Evolutionary conservation across 1,140 invertebrate genomes (phyloP).

Genomic region (Nebria ingens): DNA sequence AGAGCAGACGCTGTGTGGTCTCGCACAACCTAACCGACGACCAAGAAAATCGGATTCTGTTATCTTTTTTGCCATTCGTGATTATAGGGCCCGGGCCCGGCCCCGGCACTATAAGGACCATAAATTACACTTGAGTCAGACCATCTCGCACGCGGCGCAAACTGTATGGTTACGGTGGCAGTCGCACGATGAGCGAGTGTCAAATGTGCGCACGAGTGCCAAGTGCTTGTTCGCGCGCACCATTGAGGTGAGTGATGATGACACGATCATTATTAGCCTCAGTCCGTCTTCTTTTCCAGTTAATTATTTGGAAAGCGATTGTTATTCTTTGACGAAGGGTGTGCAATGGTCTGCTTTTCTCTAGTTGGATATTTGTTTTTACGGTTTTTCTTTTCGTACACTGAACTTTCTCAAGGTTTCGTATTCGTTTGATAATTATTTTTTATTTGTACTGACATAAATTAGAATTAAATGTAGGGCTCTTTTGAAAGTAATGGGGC

Average conservation of each 20-base stretch:
- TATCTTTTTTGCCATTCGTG: slow-evolving; percentile 34
- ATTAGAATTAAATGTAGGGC: too few species aligned
- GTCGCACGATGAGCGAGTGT: background rate
- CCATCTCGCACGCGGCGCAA: slow-evolving; percentile 17
- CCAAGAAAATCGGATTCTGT: slow-evolving; percentile 32
- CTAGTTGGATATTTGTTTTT: too few species aligned
- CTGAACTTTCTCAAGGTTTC: too few species aligned
- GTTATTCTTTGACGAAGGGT: background rate
- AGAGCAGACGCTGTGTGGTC: slow-evolving; percentile 28
- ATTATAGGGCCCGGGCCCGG: slow-evolving; percentile 26
- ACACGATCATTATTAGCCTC: background rate
- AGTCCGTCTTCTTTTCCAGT: background rate
- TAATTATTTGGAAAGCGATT: background rate
- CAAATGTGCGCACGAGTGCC: too few species aligned
- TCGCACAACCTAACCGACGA: slow-evolving; percentile 21
- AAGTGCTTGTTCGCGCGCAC: too few species aligned
- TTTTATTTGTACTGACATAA: too few species aligned
- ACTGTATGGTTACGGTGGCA: too few species aligned
- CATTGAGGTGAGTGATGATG: background rate
- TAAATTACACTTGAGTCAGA: slow-evolving; percentile 29
- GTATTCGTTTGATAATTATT: too few species aligned
- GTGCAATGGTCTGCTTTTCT: too few species aligned
- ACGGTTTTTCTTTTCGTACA: too few species aligned
- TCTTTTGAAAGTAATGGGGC: too few species aligned
- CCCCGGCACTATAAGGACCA: slow-evolving; percentile 16